These are phyloP conservation scores for Etheostoma perlongum DNA, from an alignment of 2,797 vertebrate species.

Conservation along the genomic window DNA sequence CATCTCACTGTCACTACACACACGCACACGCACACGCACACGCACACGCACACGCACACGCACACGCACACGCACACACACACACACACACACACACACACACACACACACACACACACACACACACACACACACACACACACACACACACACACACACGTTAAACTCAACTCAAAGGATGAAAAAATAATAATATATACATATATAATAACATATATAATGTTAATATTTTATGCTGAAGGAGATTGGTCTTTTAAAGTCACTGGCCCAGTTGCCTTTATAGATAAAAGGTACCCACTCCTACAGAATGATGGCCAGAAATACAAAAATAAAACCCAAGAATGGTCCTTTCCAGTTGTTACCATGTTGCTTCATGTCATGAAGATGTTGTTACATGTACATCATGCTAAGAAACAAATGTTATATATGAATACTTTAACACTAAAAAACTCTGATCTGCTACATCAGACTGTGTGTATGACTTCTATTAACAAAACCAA, in stretches of 20 bases:
- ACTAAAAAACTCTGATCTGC: background rate
- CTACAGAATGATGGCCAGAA: background rate
- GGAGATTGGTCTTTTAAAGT: too few species aligned
- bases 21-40: conserved; percentile 20
- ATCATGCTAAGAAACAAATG: too few species aligned
- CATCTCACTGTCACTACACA: conserved; percentile 95
- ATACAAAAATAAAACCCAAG: background rate
- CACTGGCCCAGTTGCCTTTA: too few species aligned
- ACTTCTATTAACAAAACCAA: too few species aligned
- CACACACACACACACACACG: background rate
- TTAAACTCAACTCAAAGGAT: background rate
- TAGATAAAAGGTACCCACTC: too few species aligned
- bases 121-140: conserved; percentile 30
- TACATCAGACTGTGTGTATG: background rate
- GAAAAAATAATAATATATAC: background rate
- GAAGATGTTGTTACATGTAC: background rate
- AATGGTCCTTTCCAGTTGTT: too few species aligned
- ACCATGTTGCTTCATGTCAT: background rate
- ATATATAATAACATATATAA: background rate
- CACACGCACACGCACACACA: background rate
- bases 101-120: background rate
- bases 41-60: background rate
- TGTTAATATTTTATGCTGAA: background rate
- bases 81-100: background rate
- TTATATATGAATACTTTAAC: background rate